A percentile compares a stretch with the other conserved stretches of the same genome.
Conservation (phyloP, 2,113 vertebrate species). For the Cyphomyrus discorhynchus region DNA sequence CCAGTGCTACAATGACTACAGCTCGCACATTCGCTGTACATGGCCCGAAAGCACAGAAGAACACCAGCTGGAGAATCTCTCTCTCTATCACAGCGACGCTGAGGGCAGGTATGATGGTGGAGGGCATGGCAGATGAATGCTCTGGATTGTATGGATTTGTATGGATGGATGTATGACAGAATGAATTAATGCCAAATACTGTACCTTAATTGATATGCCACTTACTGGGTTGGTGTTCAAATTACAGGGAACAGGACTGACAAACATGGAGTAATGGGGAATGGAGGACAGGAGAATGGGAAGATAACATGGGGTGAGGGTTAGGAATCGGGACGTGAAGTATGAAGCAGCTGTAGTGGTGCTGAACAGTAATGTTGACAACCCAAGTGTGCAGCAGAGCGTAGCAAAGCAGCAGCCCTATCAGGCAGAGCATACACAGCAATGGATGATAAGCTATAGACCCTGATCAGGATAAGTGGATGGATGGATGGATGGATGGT, state of each 20-base stretch:
- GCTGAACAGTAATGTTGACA: neutral
- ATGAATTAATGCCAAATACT: neutral
- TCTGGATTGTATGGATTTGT: neutral
- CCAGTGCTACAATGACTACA: constrained; percentile 53
- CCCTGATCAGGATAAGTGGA: neutral
- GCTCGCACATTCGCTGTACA: constrained; percentile 36
- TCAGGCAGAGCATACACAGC: neutral
- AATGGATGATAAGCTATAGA: neutral
- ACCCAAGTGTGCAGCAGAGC: neutral
- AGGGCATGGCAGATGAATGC: neutral
- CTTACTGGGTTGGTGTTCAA: neutral
- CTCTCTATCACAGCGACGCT: neutral
- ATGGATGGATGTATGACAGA: neutral
- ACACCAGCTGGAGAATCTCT: neutral
- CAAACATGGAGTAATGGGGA: neutral
- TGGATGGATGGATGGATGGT: neutral
- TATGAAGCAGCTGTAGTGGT: neutral
- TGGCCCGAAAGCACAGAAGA: constrained; percentile 40
- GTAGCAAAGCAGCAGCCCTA: neutral
- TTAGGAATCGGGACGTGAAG: neutral
- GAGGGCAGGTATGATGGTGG: neutral
- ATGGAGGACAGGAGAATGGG: neutral
- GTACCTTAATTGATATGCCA: neutral
- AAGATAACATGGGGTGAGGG: neutral
- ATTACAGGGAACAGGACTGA: neutral